phyloP scores from a whole-genome alignment of 53 echinoderm and acorn worm genomes.

The Actinopyga echinites region DNA sequence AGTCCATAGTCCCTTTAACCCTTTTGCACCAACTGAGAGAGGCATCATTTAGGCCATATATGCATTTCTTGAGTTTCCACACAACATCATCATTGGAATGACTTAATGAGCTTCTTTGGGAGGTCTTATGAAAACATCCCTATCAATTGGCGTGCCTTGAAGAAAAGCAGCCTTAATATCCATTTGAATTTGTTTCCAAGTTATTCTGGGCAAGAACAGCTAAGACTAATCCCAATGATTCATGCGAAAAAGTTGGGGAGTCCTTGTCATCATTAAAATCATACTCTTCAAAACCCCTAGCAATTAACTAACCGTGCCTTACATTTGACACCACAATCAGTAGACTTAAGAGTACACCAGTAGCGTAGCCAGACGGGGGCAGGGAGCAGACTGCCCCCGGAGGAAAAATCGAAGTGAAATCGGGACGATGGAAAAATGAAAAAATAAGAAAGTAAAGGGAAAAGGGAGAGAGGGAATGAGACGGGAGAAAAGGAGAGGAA shows the following conservation, averaged over 20 bases:
- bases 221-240: slow-evolving; percentile 40
- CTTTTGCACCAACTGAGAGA: slow-evolving; percentile 34
- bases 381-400: no score
- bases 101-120: slow-evolving; percentile 39
- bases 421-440: no score
- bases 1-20: slow-evolving; percentile 27
- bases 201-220: slow-evolving; percentile 25
- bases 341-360: slow-evolving; percentile 29
- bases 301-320: slow-evolving; percentile 40
- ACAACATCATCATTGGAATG: not conserved
- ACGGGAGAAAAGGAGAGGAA: no score
- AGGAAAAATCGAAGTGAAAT: no score
- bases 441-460: no score
- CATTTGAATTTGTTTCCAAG: slow-evolving; percentile 24
- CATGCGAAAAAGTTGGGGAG: slow-evolving; percentile 35
- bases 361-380: no score
- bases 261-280: slow-evolving; percentile 33
- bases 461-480: no score
- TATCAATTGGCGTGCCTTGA: slow-evolving; percentile 31
- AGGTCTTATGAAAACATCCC: slow-evolving; percentile 30
- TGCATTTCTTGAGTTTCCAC: slow-evolving; percentile 39
- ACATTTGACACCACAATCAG: slow-evolving; percentile 6
- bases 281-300: slow-evolving; percentile 47
- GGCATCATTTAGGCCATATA: slow-evolving; percentile 45
- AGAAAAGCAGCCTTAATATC: slow-evolving; percentile 37